Base-by-base conservation (phyloP, 2,888 invertebrate species). In the Brachycybe producta region DNA sequence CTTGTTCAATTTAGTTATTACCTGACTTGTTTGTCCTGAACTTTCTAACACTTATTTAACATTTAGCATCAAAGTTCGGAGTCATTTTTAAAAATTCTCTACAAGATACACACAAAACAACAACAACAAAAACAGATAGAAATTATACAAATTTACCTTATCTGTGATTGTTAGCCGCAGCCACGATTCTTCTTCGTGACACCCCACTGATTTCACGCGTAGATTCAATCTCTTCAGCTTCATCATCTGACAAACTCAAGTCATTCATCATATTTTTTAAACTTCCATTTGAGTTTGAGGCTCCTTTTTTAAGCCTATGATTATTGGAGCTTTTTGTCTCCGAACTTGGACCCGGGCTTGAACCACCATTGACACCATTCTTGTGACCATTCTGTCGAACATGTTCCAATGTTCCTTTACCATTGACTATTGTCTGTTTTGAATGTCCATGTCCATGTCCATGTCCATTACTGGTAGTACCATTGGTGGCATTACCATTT, bases 221-320 rank as follows among this genome's bases (percentile, higher is more conserved):
- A 32, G n/a, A 11, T n/a, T 11, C 11, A 11, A 11, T 11, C 35
- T 77, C 73, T 64, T 82, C 82, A 56, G 78, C 68, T 57, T 82
- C 80, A 54, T 85, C 84, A 1, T 82, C 82, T 40, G 81, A 80
- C 47, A 90, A 73, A 62, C 83, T 86, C 59, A 90, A 70, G 19
- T 87, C 90, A n/a, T 87, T 85, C 56, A 90, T 84, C 78, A 90
- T 78, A 70, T 90, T 90, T 69, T 87, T 84, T 58, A 90, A 87
- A 71, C 90, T 88, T 40, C 50, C 43, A 19, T 49, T 38, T 11
- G 30, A 3, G 5, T n/a, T 21, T 11, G 35, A 8, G 19, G 8
- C n/a, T 11, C 32, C 51, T n/a, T n/a, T n/a, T n/a, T n/a, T n/a
- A n/a, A n/a, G n/a, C n/a, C n/a, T n/a, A n/a, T n/a, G n/a, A n/a